Percentiles rank a stretch among this genome's conserved stretches.
Conservation (phyloP, 2,888 invertebrate genomes). For the Xestobium rufovillosum region DNA sequence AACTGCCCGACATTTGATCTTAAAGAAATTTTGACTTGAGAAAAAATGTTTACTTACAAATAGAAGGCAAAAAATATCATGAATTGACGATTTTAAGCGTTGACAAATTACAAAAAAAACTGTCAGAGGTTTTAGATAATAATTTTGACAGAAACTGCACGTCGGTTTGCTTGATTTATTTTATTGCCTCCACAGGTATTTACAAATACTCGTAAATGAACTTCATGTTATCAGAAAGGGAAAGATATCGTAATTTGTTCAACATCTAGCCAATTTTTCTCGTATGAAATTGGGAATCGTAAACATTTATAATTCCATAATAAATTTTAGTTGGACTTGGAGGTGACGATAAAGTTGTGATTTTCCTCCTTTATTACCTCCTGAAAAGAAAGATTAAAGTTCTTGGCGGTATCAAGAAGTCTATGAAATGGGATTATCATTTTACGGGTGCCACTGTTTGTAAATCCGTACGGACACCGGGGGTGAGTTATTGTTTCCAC, state of each 20-base stretch:
- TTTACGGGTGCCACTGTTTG: not conserved
- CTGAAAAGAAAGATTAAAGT: too few relatives aligned
- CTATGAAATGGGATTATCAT: slow-evolving; percentile 1
- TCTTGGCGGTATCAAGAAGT: slow-evolving; percentile 1
- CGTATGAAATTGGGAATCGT: too few relatives aligned
- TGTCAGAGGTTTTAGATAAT: not conserved
- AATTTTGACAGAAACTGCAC: not conserved
- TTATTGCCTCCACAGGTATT: not conserved
- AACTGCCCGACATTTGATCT: slow-evolving; percentile 12
- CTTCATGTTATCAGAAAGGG: too few relatives aligned
- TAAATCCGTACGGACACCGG: too few relatives aligned
- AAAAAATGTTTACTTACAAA: not conserved
- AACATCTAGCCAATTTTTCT: too few relatives aligned
- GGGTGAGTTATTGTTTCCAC: too few relatives aligned
- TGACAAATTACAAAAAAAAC: slow-evolving; percentile 1
- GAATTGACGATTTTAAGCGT: slow-evolving; percentile 2
- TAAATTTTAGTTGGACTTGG: too few relatives aligned
- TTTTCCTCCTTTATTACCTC: too few relatives aligned
- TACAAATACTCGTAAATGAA: not conserved
- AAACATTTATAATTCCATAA: too few relatives aligned
- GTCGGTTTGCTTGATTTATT: not conserved
- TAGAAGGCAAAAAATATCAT: not conserved
- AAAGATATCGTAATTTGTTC: too few relatives aligned
- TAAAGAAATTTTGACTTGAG: not conserved
- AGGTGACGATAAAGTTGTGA: too few relatives aligned